A percentile compares a stretch with the other conserved stretches of the same genome.
Evolutionary conservation across 2,113 vertebrate species (phyloP).

Genomic region (Ptychochromis oligacanthus): DNA sequence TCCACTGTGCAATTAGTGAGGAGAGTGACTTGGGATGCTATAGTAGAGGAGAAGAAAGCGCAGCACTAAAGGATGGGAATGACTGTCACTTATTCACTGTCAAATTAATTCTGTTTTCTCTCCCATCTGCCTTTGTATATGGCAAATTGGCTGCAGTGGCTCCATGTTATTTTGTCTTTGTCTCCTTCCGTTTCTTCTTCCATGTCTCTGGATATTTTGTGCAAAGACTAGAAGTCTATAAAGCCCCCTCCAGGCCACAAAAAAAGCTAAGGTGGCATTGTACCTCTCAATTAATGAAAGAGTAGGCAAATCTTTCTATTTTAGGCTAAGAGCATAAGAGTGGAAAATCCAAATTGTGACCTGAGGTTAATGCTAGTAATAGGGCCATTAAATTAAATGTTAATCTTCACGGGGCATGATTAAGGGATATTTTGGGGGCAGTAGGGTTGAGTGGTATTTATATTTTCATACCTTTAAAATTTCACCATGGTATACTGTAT

Average conservation of each 20-base stretch:
- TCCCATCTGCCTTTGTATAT: slow-evolving; percentile 75
- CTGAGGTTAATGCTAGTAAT: neutral
- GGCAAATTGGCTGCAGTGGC: slow-evolving; percentile 51
- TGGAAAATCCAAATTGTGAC: neutral
- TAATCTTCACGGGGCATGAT: neutral
- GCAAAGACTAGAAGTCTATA: slow-evolving; percentile 65
- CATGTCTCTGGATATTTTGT: slow-evolving; percentile 72
- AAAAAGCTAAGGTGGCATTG: neutral
- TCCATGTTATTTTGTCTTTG: slow-evolving; percentile 28
- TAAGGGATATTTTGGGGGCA: neutral
- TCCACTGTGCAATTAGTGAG: slow-evolving; percentile 86
- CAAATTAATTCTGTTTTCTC: slow-evolving; percentile 87
- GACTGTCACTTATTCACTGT: slow-evolving; percentile 87
- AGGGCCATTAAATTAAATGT: neutral
- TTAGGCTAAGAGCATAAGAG: neutral
- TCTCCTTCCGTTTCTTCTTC: slow-evolving; percentile 1
- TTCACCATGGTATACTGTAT: neutral
- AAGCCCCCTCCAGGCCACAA: neutral
- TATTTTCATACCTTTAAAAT: neutral
- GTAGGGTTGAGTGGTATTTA: neutral
- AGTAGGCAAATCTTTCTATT: neutral
- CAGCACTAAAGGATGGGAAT: slow-evolving; percentile 75
- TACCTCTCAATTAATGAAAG: neutral
- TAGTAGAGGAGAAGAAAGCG: slow-evolving; percentile 64
- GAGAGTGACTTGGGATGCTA: slow-evolving; percentile 44